These are phyloP conservation scores for Gymnodraco acuticeps DNA, from an alignment of 2,797 vertebrate genomes.

Conservation along the genomic window DNA sequence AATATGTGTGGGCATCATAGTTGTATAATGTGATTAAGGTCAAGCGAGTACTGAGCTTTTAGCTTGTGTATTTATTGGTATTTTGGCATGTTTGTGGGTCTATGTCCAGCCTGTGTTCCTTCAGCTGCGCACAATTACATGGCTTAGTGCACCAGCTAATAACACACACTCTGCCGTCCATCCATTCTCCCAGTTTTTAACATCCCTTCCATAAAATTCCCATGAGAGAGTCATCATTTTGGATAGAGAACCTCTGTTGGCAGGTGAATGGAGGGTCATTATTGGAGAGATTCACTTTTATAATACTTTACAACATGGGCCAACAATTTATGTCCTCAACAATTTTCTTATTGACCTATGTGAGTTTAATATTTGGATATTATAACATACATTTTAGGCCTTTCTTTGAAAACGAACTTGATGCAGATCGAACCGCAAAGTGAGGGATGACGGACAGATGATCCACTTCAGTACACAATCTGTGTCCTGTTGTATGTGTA, in stretches of 20 bases:
- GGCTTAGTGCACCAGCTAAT: slow-evolving; percentile 19
- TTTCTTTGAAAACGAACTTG: not conserved
- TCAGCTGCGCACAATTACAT: slow-evolving; percentile 24
- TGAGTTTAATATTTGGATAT: not conserved
- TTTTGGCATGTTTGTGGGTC: slow-evolving; percentile 21
- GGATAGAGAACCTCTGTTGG: not conserved
- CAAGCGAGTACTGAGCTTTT: slow-evolving; percentile 17
- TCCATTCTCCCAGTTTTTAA: not conserved
- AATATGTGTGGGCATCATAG: slow-evolving; percentile 23
- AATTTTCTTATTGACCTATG: not conserved
- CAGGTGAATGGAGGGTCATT: not conserved
- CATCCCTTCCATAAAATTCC: not conserved
- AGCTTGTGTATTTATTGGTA: slow-evolving; percentile 17
- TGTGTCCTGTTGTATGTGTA: not conserved
- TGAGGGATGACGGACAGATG: not conserved
- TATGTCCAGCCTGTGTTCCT: slow-evolving; percentile 5
- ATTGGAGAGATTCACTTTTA: not conserved
- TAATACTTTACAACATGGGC: not conserved
- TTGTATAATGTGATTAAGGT: slow-evolving; percentile 59
- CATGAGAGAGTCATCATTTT: not conserved
- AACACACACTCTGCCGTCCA: not conserved
- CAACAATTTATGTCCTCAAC: not conserved
- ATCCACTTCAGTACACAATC: not conserved
- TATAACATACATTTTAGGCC: not conserved
- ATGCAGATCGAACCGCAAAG: not conserved